A percentile compares a stretch with the other conserved stretches of the same genome.
These are phyloP conservation scores for Zenarchopterus dispar DNA, from an alignment of 2,797 vertebrate species.

Conservation along the genomic window DNA sequence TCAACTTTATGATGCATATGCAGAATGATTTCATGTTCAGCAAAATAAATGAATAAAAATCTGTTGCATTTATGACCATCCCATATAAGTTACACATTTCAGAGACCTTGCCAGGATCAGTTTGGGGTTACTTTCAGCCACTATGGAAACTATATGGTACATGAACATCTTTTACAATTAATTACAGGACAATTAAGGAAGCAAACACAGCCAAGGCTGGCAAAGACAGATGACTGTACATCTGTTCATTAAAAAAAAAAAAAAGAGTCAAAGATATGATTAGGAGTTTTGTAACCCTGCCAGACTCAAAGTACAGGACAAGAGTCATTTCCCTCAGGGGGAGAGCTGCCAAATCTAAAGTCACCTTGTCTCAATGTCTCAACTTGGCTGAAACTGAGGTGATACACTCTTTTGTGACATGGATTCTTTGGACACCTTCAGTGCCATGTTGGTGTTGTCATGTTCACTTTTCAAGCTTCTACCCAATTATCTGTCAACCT, in stretches of 20 bases:
- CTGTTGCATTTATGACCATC: too few relatives aligned
- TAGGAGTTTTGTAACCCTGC: conserved; percentile 1
- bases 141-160: too few relatives aligned
- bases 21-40: too few relatives aligned
- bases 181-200: not conserved
- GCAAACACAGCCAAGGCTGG: conserved; percentile 5
- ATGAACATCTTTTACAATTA: too few relatives aligned
- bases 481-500: conserved; percentile 32
- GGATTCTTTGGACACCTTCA: conserved; percentile 32
- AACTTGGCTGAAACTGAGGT: conserved; percentile 38
- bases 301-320: conserved; percentile 21
- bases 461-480: conserved; percentile 16
- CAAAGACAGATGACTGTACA: conserved; percentile 34
- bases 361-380: conserved; percentile 59
- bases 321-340: conserved; percentile 31
- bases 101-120: too few relatives aligned
- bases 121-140: too few relatives aligned
- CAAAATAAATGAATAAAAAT: too few relatives aligned
- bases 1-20: too few relatives aligned
- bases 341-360: conserved; percentile 54
- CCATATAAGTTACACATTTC: too few relatives aligned
- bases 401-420: conserved; percentile 35
- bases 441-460: conserved; percentile 9
- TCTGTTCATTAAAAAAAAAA: conserved; percentile 13
- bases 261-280: conserved; percentile 15